Evolutionary conservation across 2,113 vertebrate genomes (phyloP).

Genomic region (Brachirus orientalis): DNA sequence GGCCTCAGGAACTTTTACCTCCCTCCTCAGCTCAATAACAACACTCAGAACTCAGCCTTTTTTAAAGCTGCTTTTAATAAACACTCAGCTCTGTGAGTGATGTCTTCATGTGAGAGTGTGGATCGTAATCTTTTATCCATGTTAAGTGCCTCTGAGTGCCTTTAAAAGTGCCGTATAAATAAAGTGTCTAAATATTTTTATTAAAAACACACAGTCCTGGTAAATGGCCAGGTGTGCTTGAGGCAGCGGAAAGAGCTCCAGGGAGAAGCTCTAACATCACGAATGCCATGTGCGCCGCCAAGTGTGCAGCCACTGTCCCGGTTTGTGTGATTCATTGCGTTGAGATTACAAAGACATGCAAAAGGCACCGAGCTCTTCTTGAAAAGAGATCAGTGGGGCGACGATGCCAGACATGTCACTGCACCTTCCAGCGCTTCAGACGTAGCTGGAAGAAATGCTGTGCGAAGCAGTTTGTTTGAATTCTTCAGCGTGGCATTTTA

Average conservation of each 20-base stretch:
- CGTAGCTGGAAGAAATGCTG: neutral
- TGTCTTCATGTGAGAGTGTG: neutral
- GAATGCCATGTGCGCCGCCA: neutral
- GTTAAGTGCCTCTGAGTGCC: neutral
- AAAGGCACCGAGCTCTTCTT: neutral
- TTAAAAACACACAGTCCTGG: neutral
- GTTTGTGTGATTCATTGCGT: neutral
- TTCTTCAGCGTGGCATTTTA: neutral
- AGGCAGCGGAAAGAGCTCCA: neutral
- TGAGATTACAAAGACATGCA: neutral
- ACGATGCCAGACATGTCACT: neutral
- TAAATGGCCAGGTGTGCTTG: neutral
- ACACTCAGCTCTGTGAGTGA: neutral
- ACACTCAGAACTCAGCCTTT: neutral
- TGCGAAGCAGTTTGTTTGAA: neutral
- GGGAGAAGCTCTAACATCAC: neutral
- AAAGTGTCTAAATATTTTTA: neutral
- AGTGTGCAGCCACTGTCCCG: neutral
- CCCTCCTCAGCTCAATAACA: neutral
- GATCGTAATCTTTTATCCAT: neutral
- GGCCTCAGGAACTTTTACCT: neutral
- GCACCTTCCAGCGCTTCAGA: neutral
- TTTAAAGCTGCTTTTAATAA: neutral
- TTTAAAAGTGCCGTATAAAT: conserved; percentile 1
- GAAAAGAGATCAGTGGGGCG: neutral